Percentiles rank a stretch among this genome's conserved stretches.
These are phyloP conservation scores for Apodemia duryi DNA, from an alignment of 2,888 invertebrate species.

Conservation along the genomic window DNA sequence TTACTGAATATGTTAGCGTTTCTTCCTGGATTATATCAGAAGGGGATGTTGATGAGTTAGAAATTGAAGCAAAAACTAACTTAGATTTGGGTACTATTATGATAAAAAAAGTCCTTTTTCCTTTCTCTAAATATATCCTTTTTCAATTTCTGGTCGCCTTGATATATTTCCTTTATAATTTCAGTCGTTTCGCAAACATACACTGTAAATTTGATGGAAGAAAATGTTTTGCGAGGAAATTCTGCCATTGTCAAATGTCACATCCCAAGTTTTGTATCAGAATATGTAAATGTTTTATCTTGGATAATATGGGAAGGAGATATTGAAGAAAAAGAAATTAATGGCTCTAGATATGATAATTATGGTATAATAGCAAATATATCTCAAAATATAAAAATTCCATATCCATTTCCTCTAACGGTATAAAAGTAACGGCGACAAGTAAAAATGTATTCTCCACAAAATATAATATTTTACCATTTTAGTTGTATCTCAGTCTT, in stretches of 20 bases:
- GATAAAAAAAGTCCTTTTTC: constrained; percentile 22
- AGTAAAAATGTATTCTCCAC: background rate
- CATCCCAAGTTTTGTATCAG: constrained; percentile 95
- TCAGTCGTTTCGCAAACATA: constrained; percentile 94
- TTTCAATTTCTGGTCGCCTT: background rate
- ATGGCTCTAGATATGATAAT: constrained; percentile 53
- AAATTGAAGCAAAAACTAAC: constrained; percentile 64
- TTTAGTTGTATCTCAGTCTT: constrained; percentile 93
- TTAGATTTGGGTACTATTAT: constrained; percentile 54
- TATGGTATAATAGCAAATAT: constrained; percentile 47
- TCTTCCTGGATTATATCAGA: constrained; percentile 92
- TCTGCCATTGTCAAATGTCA: constrained; percentile 94
- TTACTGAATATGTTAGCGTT: constrained; percentile 93
- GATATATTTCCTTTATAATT: constrained; percentile 39
- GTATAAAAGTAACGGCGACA: background rate
- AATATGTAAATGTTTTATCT: constrained; percentile 91
- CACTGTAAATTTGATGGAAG: constrained; percentile 94
- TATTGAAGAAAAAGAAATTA: constrained; percentile 65
- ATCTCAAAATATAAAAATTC: constrained; percentile 12
- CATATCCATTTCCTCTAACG: constrained; percentile 5
- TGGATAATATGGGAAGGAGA: constrained; percentile 91
- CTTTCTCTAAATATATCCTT: constrained; percentile 4
- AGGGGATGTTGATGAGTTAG: constrained; percentile 68
- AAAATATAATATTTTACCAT: constrained; percentile 18
- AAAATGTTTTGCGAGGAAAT: constrained; percentile 93